Base-by-base conservation (phyloP, 2,888 invertebrate species). In the Eupithecia subumbrata region DNA sequence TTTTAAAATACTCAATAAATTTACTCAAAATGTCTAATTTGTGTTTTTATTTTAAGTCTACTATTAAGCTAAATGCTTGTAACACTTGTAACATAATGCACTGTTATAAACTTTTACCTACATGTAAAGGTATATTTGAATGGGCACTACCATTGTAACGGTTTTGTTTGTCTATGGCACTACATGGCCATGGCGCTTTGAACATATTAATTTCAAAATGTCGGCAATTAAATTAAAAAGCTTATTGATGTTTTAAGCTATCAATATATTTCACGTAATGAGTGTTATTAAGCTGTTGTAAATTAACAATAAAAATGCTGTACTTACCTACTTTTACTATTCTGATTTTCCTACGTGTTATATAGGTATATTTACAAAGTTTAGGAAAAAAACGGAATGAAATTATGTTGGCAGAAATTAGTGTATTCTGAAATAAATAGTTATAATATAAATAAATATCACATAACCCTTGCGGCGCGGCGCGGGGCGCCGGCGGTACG, bases 331-430 rank as follows among this genome's bases (percentile, higher is more conserved):
- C n/a, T n/a, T n/a, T n/a, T n/a, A n/a, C 67, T 43, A 67, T 67
- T 43, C 1, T 43, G 22, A 67, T 22, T 43, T 43, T 43, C 22
- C 43, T 25, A 45, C 14, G 11, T 14, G n/a, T 34, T 11, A 43
- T 43, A 25, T 37, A 43, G 40, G 5, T 43, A 43, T 68, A 64
- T 68, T 43, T 68, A 68, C 68, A 43, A 40, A 68, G 43, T 68
- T 9, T 11, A 67, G 43, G 67, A 25, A 80, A 48, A 82, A 81
- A 82, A 83, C 88, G 89, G 89, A 92, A 92, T 91, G 88, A 89
- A 89, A 81, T 81, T 37, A 74, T 81, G 82, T 80, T 80, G 83
- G 83, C 85, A 75, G 73, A 79, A 71, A 75, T 67, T 67, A 79
- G 69, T 72, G 76, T 76, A 78, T 81, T 82, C 80, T 78, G 80